Base-by-base conservation (phyloP, 2,113 vertebrate genomes). In the Lichenostomus cassidix region DNA sequence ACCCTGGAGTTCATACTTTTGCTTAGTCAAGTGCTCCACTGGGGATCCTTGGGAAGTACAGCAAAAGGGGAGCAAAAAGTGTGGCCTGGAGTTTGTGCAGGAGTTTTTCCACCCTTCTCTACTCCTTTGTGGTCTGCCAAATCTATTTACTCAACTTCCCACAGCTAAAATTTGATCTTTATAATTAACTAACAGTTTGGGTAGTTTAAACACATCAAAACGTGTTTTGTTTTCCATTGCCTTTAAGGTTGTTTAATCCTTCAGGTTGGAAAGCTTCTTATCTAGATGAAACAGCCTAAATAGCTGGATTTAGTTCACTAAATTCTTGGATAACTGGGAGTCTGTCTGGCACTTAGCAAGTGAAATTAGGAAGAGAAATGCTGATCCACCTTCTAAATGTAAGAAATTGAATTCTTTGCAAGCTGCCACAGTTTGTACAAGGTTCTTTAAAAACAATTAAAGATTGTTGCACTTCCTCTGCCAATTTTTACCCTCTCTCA, bases 261-360 rank as follows among this genome's bases (percentile, higher is more conserved):
- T 65, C 58, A 39, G 52, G 52, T 78, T 87, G 49, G 59, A 90
- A 82, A 76, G 65, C 71, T 55, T 91, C 76, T 96, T 91, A 87
- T 89, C 87, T 90, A 89, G 95, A 89, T 95, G 92, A 88, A 90
- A 75, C 63, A 96, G 80, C 90, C 95, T 75, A 90, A 96, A 94
- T 89, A 64, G 82, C 63, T 90, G 77, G 87, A 91, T 89, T 65
- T 86, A 83, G 78, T 91, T 93, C 96, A 91, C 94, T 95, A 95
- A 97, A 89, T 82, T 93, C 78, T 63, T 67, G 52, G 94, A 80
- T 95, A 90, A 94, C 87, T 94, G 90, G 89, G 87, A 93, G 79
- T 62, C 90, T 95, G 81, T 88, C 79, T 94, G 86, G 70, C 92
- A 88, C 77, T 90, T 87, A 92, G 49, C 60, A 86, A 95, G 42